Percentiles rank a stretch among this genome's conserved stretches.
phyloP scores from a whole-genome alignment of 2,797 vertebrate genomes.

The Macrochelys suwanniensis region DNA sequence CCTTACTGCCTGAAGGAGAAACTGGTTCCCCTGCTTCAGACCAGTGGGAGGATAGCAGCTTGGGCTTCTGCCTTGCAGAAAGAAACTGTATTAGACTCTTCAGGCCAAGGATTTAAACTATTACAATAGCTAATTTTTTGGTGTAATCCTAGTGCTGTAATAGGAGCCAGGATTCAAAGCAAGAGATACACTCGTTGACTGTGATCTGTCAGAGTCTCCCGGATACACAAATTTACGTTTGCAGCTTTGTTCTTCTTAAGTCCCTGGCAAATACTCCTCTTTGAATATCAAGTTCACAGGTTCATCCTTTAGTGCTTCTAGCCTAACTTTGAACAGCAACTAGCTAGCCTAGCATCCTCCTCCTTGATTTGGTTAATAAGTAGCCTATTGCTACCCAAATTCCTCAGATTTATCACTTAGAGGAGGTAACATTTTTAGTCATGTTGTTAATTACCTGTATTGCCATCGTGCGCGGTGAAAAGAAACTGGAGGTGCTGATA shows the following conservation, averaged over 20 bases:
- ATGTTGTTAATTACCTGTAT: neutral
- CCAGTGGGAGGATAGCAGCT: neutral
- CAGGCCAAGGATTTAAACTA: rapidly evolving
- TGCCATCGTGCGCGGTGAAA: neutral
- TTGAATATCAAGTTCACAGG: neutral
- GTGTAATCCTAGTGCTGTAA: neutral
- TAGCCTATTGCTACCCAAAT: neutral
- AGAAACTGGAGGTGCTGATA: too few relatives aligned
- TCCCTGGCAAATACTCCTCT: neutral
- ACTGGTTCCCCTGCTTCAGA: neutral
- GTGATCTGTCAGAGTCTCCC: neutral
- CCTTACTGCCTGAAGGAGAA: neutral
- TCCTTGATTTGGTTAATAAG: neutral
- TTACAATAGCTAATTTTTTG: rapidly evolving
- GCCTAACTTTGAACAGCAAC: neutral
- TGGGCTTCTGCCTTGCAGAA: neutral
- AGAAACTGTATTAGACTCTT: neutral
- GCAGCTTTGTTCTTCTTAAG: conserved; percentile 8
- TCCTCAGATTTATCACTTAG: neutral
- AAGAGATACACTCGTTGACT: neutral
- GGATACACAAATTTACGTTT: neutral
- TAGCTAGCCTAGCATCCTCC: neutral
- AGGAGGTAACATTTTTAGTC: neutral
- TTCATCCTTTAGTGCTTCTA: rapidly evolving
- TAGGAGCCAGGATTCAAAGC: neutral